Base-by-base conservation (phyloP, 2,113 vertebrate species). In the Puma concolor region DNA sequence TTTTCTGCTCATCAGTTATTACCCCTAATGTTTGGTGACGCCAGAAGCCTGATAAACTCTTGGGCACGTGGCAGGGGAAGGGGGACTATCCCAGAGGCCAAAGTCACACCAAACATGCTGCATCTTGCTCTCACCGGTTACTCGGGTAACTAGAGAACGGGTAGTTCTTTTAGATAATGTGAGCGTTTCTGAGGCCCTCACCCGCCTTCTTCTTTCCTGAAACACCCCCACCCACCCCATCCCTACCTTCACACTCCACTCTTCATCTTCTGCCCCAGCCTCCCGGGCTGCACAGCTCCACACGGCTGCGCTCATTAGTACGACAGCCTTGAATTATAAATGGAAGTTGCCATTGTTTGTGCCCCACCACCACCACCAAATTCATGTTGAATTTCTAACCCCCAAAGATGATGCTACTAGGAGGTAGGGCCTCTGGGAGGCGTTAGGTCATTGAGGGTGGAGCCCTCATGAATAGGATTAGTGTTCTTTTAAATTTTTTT, bases 191-290 rank as follows among this genome's bases (percentile, higher is more conserved):
- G 25, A 23, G 7, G 17, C 48, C 29, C 29, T 25, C 10, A 25
- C 12, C 0, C 10, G 21, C 5, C 19, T 23, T 67, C n/a, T 38
- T 29, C 60, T 19, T 69, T 17, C 50, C 72, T 29, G 14, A 81
- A 69, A 52, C 3, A 2, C 19, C 44, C 4, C 15, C 23, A 9
- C 1, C 5, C 48, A 5, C 1, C 10, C 48, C 5, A 36, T 5
- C 10, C 25, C 63, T 16, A 12, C 2, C 27, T 69, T 41, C 66
- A n/a, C 15, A 48, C 10, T 38, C 41, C 27, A 67, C 63, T 31
- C 38, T 10, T 5, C 19, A 0, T 54, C 64, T 57, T 21, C 71
- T 81, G 36, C 25, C 57, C 74, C 10, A 38, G 36, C 29, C 36
- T 33, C 67, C 74, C 16, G 10, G 4, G 25, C 5, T 50, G 79